Base-by-base conservation (phyloP, 1,140 invertebrate species). In the Drosophila ambigua region DNA sequence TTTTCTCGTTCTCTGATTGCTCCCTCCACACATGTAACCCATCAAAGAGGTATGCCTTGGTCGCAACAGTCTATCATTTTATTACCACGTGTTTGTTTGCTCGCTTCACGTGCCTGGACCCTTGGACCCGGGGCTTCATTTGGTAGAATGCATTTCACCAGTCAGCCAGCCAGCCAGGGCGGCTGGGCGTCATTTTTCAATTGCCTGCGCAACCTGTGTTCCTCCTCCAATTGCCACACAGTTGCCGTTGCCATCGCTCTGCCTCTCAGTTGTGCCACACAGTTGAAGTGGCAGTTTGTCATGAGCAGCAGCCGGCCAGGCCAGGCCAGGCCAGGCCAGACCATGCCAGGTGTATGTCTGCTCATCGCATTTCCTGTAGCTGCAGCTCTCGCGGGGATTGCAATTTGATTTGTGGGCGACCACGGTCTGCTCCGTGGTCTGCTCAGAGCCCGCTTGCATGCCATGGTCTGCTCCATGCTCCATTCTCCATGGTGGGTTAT, bases 101-200 rank as follows among this genome's bases (percentile, higher is more conserved):
- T 74, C 60, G 44, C 11, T 78, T 81, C 63, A 81, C 59, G 74
- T 74, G 79, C 73, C 61, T 45, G 31, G 31, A 11, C 9, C 31
- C 31, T 15, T 66, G 59, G 66, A 53, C 16, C 52, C 51, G 0
- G 35, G 66, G 59, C 79, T 78, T 58, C 79, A 82, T 82, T 82
- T 77, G 63, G 59, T 77, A 11, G 80, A 82, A 82, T 82, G 79
- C 79, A 82, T 61, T 81, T 81, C 59, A 62, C 43, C 54, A 39
- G 4, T 20, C 20, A 20, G 20, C 20, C 35, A 7, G 31, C 31
- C 31, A 39, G 2, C n/a, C n/a, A n/a, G n/a, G n/a, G n/a, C 35
- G 79, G 63, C 43, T 57, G 52, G 51, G 75, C 79, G 72, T 75
- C 79, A 82, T 82, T 82, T 82, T 82, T 82, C 79, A 82, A 79